Evolutionary conservation across 2,888 invertebrate species (phyloP).

Genomic region (Drosophila peninsularis): DNA sequence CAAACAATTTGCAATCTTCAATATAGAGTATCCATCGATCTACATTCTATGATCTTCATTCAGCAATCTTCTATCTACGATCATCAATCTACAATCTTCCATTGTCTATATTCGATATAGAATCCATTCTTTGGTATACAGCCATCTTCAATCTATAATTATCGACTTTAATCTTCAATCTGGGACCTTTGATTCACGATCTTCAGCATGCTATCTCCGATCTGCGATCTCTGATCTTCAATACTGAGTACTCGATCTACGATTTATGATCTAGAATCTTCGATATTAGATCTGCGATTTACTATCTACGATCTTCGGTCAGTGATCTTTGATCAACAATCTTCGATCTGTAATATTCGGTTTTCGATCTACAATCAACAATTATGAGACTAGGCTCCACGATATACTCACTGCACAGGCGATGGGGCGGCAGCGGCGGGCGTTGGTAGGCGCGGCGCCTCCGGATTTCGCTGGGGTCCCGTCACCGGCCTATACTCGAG

Average conservation of each 20-base stretch:
- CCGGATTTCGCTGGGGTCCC: constrained; percentile 86
- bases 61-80: not conserved
- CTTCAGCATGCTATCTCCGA: not conserved
- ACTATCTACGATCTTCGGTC: constrained; percentile 5
- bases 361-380: constrained; percentile 67
- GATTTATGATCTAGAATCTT: not conserved
- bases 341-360: constrained; percentile 66
- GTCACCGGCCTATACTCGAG: constrained; percentile 93
- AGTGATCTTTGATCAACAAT: constrained; percentile 8
- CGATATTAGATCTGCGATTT: not conserved
- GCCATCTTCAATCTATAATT: not conserved
- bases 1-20: not conserved
- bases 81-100: not conserved
- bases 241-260: not conserved
- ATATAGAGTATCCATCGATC: not conserved
- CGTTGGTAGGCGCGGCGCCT: constrained; percentile 87
- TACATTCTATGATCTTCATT: not conserved
- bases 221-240: not conserved
- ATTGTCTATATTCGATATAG: not conserved
- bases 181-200: not conserved
- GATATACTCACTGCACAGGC: constrained; percentile 90
- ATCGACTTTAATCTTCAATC: not conserved
- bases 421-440: constrained; percentile 83
- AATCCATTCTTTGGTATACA: not conserved
- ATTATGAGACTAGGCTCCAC: not conserved